Evolutionary conservation across 2,113 vertebrate genomes (phyloP), one percentile per base, ranked within the genome.

Genomic region (Genyomyrus donnyi): DNA sequence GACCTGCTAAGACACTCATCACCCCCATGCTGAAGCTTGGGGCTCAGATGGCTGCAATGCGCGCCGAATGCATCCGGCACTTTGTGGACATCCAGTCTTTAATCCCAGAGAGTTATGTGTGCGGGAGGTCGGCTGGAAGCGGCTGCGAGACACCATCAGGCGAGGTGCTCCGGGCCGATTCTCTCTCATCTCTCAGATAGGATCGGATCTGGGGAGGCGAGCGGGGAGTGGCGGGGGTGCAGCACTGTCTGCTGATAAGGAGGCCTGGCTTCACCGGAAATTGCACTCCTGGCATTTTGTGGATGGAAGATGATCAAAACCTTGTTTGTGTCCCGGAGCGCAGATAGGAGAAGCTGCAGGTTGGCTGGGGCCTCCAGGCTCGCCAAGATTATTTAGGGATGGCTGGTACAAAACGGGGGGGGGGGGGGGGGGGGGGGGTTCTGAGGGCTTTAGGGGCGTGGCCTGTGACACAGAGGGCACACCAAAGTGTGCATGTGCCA

Each of bases 161-260:
- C 85, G 27, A 53, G 52, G 24, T 11, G 46, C 31, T 87, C 35
- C 21, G 50, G 52, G 48, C 50, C 50, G 19, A 45, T 58, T 85
- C 46, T 80, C 46, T 45, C 53, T 89, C 56, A 58, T 39, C 89
- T 70, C 45, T 21, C 89, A 88, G 89, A 90, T 90, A 90, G 48
- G 62, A 90, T 90, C 89, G 10, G 62, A 45, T 87, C 87, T 87
- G 66, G 83, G 86, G 77, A 88, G 89, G 89, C 83, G 66, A 90
- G 89, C 85, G 21, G 62, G 9, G 85, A 87, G 62, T 48, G 50
- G 17, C 17, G 27, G 83, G 58, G 62, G 31, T 31, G 88, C 13
- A 66, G 53, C 84, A 50, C 85, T 90, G 45, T 52, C 46, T 77
- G 85, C 27, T 24, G 89, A 90, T 87, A 90, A 90, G 85, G 21